These are phyloP conservation scores for Ctenopoma multispine DNA, from an alignment of 2,797 vertebrate species.

Conservation along the genomic window DNA sequence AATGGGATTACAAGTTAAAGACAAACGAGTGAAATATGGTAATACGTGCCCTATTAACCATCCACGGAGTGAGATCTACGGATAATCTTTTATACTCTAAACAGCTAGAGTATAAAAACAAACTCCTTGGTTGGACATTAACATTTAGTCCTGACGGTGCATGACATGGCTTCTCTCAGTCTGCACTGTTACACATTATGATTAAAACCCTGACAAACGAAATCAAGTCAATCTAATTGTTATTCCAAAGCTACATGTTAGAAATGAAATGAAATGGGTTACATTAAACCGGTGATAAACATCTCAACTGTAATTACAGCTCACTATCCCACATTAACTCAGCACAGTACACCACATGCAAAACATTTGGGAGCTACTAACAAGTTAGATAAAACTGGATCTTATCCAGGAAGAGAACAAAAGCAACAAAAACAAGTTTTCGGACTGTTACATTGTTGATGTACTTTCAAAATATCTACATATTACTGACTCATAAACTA, in stretches of 20 bases:
- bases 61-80: neutral
- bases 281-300: neutral
- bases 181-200: neutral
- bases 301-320: neutral
- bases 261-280: neutral
- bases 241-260: neutral
- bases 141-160: conserved; percentile 4
- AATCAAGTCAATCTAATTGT: no score
- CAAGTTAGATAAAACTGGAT: neutral
- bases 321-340: neutral
- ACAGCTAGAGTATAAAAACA: neutral
- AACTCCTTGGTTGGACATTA: conserved; percentile 12
- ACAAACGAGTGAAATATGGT: neutral
- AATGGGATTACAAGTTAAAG: neutral
- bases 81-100: no score
- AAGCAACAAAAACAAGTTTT: no score
- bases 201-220: no score
- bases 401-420: no score
- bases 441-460: no score
- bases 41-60: conserved; percentile 51
- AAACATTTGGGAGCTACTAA: neutral
- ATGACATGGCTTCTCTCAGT: neutral
- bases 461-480: no score
- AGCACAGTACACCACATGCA: neutral
- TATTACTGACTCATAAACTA: no score